Percentiles rank a stretch among this genome's conserved stretches.
phyloP scores from a whole-genome alignment of 2,888 invertebrate species.

The Stenurella melanura region DNA sequence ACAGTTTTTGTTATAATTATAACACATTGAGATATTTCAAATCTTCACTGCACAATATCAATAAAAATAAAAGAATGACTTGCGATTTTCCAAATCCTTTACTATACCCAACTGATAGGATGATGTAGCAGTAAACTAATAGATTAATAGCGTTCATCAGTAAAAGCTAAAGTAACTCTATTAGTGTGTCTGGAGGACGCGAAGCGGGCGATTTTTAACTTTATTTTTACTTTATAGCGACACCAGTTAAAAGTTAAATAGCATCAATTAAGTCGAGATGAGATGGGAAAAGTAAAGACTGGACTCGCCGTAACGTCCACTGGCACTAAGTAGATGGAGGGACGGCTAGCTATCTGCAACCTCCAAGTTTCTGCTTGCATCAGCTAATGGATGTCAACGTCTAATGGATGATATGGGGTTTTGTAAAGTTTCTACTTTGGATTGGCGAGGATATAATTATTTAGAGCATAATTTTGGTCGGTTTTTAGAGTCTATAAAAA shows the following conservation, averaged over 20 bases:
- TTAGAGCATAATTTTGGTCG: not conserved
- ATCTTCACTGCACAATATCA: not conserved
- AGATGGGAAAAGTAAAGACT: conserved; percentile 9
- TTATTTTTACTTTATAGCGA: conserved; percentile 28
- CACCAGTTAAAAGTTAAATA: conserved; percentile 22
- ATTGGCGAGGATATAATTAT: not conserved
- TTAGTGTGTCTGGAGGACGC: conserved; percentile 15
- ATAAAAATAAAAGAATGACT: not conserved
- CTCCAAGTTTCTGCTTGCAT: conserved; percentile 8
- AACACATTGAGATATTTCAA: too few species aligned
- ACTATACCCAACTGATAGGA: not conserved
- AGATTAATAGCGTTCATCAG: conserved; percentile 8
- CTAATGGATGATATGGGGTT: not conserved
- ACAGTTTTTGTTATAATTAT: too few species aligned
- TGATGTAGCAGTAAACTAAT: not conserved
- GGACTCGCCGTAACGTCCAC: conserved; percentile 28
- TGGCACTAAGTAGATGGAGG: conserved; percentile 22
- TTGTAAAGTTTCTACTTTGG: not conserved
- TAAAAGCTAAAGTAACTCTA: conserved; percentile 12
- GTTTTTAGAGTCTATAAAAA: not conserved
- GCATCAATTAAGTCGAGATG: conserved; percentile 23
- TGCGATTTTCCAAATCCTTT: not conserved
- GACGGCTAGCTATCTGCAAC: conserved; percentile 10
- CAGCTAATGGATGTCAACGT: conserved; percentile 19
- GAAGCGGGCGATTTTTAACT: conserved; percentile 10